These are phyloP conservation scores for human DNA, from an alignment of 2,113 vertebrate genomes.

Conservation along the genomic window GRCh38 chr5:174983001-174983500, in stretches of 20 bases:
- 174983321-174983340: not conserved
- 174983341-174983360: not conserved
- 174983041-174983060: too few relatives aligned
- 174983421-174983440: not conserved
- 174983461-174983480: not conserved
- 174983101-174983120: too few relatives aligned
- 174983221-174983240: too few relatives aligned
- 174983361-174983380: not conserved
- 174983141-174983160: too few relatives aligned
- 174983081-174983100: too few relatives aligned
- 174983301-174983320: not conserved
- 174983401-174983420: not conserved
- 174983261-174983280: not conserved
- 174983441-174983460: not conserved
- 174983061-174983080: too few relatives aligned
- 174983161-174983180: too few relatives aligned
- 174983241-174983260: not conserved
- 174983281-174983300: not conserved
- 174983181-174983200: too few relatives aligned
- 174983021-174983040: too few relatives aligned
- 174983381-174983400: not conserved
- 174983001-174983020: too few relatives aligned
- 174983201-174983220: too few relatives aligned
- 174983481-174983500: fast-evolving
- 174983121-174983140: too few relatives aligned